These are phyloP conservation scores for Rhinophrynus dorsalis DNA, from an alignment of 2,797 vertebrate species.

Conservation along the genomic window DNA sequence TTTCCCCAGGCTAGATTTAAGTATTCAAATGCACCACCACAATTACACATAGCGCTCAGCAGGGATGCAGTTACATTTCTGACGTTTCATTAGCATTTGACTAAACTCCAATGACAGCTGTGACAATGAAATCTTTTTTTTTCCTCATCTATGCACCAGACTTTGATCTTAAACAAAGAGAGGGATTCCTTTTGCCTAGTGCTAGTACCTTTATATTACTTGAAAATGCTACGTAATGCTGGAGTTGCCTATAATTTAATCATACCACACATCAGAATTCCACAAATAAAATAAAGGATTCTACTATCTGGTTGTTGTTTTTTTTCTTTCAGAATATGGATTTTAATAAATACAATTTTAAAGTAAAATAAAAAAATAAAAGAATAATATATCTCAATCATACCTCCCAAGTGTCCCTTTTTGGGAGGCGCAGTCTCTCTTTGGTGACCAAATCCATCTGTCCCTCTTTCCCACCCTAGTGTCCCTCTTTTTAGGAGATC, in stretches of 20 bases:
- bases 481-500: too few relatives aligned
- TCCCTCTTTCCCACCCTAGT: too few relatives aligned
- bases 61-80: conserved; percentile 48
- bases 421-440: too few relatives aligned
- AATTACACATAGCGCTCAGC: conserved; percentile 49
- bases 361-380: too few relatives aligned
- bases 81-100: conserved; percentile 55
- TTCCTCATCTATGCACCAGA: conserved; percentile 49
- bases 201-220: background rate
- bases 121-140: conserved; percentile 51
- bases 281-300: background rate
- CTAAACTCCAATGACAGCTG: conserved; percentile 49
- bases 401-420: too few relatives aligned
- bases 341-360: too few relatives aligned
- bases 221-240: background rate
- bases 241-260: too few relatives aligned
- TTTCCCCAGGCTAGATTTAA: conserved; percentile 47
- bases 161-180: conserved; percentile 48
- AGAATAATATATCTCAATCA: too few relatives aligned
- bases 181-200: background rate
- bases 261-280: background rate
- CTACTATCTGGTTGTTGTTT: too few relatives aligned
- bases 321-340: too few relatives aligned
- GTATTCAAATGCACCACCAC: conserved; percentile 53
- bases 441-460: too few relatives aligned